A percentile compares a stretch with the other conserved stretches of the same genome.
These are phyloP conservation scores for Pangasius krempfi DNA, from an alignment of 2,797 vertebrate species.

Conservation along the genomic window DNA sequence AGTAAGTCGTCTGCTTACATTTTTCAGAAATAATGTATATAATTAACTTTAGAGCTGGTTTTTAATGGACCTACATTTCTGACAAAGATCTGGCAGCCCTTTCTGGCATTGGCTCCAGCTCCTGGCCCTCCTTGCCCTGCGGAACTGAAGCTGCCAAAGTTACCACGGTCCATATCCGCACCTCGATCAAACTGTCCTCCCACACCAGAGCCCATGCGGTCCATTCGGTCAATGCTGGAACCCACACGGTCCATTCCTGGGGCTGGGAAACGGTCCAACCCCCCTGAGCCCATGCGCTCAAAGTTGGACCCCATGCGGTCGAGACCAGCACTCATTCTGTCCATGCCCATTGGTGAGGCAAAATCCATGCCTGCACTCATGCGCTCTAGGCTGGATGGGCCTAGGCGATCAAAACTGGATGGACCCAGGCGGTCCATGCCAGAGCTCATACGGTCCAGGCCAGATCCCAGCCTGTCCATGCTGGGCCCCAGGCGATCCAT, in stretches of 20 bases:
- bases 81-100: constrained; percentile 98
- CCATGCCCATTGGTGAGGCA: constrained; percentile 86
- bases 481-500: constrained; percentile 82
- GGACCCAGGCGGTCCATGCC: constrained; percentile 89
- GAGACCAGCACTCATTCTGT: constrained; percentile 85
- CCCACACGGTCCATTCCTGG: constrained; percentile 79
- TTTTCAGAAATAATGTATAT: not conserved
- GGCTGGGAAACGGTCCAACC: constrained; percentile 54
- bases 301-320: constrained; percentile 79
- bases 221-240: constrained; percentile 73
- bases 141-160: constrained; percentile 88
- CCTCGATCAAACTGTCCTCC: constrained; percentile 90
- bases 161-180: constrained; percentile 89
- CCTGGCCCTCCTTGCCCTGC: constrained; percentile 78
- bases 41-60: not conserved
- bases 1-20: not conserved
- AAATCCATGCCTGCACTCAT: constrained; percentile 87
- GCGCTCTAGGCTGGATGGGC: constrained; percentile 84
- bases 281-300: constrained; percentile 66
- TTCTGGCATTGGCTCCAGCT: constrained; percentile 81
- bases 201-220: constrained; percentile 63
- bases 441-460: constrained; percentile 88
- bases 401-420: constrained; percentile 84
- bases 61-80: constrained; percentile 85
- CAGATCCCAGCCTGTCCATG: constrained; percentile 82